Evolutionary conservation across 2,888 invertebrate genomes (phyloP).

Genomic region (Argyresthia albistria): DNA sequence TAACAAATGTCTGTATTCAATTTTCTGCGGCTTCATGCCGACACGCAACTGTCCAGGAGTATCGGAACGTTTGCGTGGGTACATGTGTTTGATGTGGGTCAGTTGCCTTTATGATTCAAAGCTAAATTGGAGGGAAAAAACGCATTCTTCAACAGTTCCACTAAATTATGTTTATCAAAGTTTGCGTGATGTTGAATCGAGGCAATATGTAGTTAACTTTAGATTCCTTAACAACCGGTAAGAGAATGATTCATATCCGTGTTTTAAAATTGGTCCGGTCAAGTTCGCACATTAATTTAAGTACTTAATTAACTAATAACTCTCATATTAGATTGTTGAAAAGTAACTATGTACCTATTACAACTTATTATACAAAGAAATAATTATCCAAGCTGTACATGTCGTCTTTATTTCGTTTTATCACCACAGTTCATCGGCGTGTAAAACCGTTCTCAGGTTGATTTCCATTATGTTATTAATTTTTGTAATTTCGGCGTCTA

Average conservation of each 20-base stretch:
- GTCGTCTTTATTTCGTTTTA: constrained; percentile 33
- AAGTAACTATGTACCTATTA: constrained; percentile 18
- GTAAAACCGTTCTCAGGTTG: constrained; percentile 48
- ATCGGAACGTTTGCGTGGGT: constrained; percentile 41
- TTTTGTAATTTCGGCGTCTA: constrained; percentile 62
- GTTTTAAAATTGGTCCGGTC: not conserved
- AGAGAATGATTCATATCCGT: not conserved
- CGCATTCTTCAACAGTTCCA: constrained; percentile 23
- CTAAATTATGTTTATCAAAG: constrained; percentile 21
- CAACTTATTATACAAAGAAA: constrained; percentile 22
- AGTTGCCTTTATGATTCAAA: constrained; percentile 41
- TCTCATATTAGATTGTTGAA: too few relatives aligned
- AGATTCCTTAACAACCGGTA: constrained; percentile 7
- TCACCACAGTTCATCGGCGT: constrained; percentile 38
- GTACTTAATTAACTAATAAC: not conserved
- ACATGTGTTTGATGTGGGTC: constrained; percentile 48
- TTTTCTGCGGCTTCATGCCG: constrained; percentile 47
- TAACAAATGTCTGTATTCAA: constrained; percentile 53
- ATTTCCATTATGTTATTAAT: constrained; percentile 65
- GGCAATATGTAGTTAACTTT: not conserved
- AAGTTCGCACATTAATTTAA: too few relatives aligned
- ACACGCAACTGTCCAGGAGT: constrained; percentile 51
- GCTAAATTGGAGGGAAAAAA: constrained; percentile 21
- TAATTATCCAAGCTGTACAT: constrained; percentile 16
- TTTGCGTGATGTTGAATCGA: constrained; percentile 11